Evolutionary conservation across 2,797 vertebrate genomes (phyloP), one percentile per base, ranked within the genome.

Genomic region (Gymnoscopelus microlampas): DNA sequence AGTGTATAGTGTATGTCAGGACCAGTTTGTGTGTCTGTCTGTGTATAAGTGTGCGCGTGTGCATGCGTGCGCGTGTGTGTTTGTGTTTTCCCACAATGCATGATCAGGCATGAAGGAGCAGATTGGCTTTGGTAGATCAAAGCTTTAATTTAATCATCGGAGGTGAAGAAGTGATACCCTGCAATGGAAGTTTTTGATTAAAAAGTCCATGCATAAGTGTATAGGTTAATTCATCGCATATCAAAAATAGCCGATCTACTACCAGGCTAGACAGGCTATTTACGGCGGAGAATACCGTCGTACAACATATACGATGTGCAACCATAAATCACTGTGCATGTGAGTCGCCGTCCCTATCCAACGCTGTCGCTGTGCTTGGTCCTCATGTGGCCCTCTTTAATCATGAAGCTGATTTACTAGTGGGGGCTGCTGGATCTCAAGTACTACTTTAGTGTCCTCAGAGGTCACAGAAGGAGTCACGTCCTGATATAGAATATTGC

Each of bases 111-210:
- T 73, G 63, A 73, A 74, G 5, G 29, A 73, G 65, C 72, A 71
- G 74, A 83, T 75, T 83, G 70, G 66, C 79, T 80, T 79, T 62
- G 47, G 69, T 68, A 76, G 75, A 87, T 90, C 82, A 87, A 88
- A 83, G 83, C 8, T 0, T 80, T 88, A 83, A 89, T 87, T 71
- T 78, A 86, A 89, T 92, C 78, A 77, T 44, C 39, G 2, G 72
- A 44, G 66, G 66, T 74, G 82, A 71, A 82, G 83, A 80, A 74
- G 69, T 66, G 0, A 71, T 70, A 78, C 73, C 73, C 78, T 73
- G 76, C 65, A 75, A 74, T 72, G 83, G 79, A 85, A 64, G 82
- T 86, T 89, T 44, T 80, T 86, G 80, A 83, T 88, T 86, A 79
- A 85, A 89, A 86, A 82, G 82, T 76, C 48, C 63, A 49, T 67